Percentiles rank a stretch among this genome's conserved stretches.
Conservation (phyloP, 1,140 invertebrate species). For the Delia radicum region DNA sequence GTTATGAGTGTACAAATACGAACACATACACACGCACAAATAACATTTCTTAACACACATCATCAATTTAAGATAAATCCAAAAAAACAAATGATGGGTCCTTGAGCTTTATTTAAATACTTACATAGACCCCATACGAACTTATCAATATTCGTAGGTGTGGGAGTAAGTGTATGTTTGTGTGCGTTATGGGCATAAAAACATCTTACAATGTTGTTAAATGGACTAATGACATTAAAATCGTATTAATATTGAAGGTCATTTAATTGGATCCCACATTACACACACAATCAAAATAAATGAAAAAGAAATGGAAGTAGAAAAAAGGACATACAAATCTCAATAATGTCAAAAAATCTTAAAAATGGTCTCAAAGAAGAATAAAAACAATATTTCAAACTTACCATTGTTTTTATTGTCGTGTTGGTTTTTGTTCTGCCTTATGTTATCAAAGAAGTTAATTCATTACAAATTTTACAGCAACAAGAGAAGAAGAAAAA, state of each 20-base stretch:
- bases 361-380: background rate
- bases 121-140: background rate
- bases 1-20: too few relatives aligned
- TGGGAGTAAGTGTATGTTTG: background rate
- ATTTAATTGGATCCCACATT: background rate
- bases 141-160: background rate
- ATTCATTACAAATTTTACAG: background rate
- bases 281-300: background rate
- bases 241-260: background rate
- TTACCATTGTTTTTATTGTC: background rate
- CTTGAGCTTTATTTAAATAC: background rate
- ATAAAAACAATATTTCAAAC: background rate
- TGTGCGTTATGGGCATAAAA: too few relatives aligned
- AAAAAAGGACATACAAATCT: background rate
- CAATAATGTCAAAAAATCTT: background rate
- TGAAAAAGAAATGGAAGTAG: background rate
- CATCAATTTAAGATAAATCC: background rate
- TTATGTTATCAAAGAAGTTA: background rate
- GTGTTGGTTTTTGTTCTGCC: background rate
- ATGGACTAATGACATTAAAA: background rate
- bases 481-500: too few relatives aligned
- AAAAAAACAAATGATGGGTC: background rate
- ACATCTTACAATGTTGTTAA: background rate
- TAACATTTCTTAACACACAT: background rate
- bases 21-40: background rate